Evolutionary conservation across 2,888 invertebrate genomes (phyloP).

Genomic region (Scaptomyza parva): DNA sequence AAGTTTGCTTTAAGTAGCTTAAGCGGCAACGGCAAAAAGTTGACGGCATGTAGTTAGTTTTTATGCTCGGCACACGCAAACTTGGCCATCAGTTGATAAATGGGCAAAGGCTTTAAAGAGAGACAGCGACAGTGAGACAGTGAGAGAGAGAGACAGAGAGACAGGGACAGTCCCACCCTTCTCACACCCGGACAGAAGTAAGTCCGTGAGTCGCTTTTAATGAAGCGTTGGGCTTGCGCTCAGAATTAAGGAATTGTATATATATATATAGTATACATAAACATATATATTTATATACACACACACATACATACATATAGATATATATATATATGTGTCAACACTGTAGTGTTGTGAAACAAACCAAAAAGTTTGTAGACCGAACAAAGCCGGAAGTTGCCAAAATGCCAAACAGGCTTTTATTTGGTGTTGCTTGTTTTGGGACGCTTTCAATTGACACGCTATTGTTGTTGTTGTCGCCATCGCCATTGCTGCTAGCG

Average conservation of each 20-base stretch:
- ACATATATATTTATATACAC: slow-evolving; percentile 4
- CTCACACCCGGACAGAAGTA: neutral
- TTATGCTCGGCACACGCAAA: slow-evolving; percentile 78
- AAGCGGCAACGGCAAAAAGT: slow-evolving; percentile 52
- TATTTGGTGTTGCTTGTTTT: slow-evolving; percentile 41
- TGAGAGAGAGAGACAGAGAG: neutral
- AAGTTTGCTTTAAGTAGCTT: slow-evolving; percentile 77
- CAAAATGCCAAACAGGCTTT: slow-evolving; percentile 50
- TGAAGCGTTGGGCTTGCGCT: slow-evolving; percentile 70
- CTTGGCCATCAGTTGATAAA: slow-evolving; percentile 77
- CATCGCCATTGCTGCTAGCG: slow-evolving; percentile 6
- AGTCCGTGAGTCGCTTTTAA: slow-evolving; percentile 64
- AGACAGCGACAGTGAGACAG: neutral
- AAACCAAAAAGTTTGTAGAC: slow-evolving; percentile 52
- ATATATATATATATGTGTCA: slow-evolving; percentile 4
- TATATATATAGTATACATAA: neutral
- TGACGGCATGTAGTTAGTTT: slow-evolving; percentile 69
- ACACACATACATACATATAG: neutral
- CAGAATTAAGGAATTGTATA: slow-evolving; percentile 37
- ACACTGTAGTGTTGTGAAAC: slow-evolving; percentile 11
- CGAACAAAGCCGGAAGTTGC: slow-evolving; percentile 54
- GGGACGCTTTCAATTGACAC: slow-evolving; percentile 21
- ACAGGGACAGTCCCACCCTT: neutral
- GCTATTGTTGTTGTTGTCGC: slow-evolving; percentile 5
- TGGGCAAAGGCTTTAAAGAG: slow-evolving; percentile 75